Evolutionary conservation across 2,888 invertebrate species (phyloP).

Genomic region (Creontiades dilutus): DNA sequence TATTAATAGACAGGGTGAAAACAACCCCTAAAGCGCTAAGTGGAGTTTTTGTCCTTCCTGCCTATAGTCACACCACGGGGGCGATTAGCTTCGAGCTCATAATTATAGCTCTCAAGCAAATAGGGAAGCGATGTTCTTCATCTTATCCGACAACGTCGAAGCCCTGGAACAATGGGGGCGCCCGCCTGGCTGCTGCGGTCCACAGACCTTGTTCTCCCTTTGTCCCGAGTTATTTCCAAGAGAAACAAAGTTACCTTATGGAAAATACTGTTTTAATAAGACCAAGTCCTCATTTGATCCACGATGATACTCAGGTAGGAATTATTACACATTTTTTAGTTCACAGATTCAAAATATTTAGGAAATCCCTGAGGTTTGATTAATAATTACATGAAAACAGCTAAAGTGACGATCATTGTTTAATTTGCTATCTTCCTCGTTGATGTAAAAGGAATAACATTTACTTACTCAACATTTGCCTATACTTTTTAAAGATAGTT

Average conservation of each 20-base stretch:
- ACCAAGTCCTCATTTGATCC: too few relatives aligned
- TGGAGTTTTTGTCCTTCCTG: conserved; percentile 33
- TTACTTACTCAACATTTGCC: too few relatives aligned
- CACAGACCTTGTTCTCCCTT: conserved; percentile 7
- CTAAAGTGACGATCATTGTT: too few relatives aligned
- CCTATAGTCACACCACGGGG: conserved; percentile 14
- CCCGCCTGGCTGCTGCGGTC: conserved; percentile 33
- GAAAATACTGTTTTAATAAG: not conserved
- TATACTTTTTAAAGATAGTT: too few relatives aligned
- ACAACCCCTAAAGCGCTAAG: conserved; percentile 35
- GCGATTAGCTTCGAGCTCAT: conserved; percentile 33
- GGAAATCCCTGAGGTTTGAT: too few relatives aligned
- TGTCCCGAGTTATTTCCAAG: not conserved
- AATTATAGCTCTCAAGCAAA: conserved; percentile 39
- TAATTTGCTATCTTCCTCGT: too few relatives aligned
- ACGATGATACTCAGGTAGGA: too few relatives aligned
- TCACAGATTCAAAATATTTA: too few relatives aligned
- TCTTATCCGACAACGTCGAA: conserved; percentile 28
- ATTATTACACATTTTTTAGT: too few relatives aligned
- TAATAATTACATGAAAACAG: too few relatives aligned
- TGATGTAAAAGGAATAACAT: too few relatives aligned
- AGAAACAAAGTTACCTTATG: conserved; percentile 3
- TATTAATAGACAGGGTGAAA: conserved; percentile 42
- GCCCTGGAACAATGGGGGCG: not conserved
- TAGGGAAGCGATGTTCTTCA: conserved; percentile 35